Percentiles rank a stretch among this genome's conserved stretches.
Evolutionary conservation across 2,797 vertebrate species (phyloP).

Genomic region (Trachops cirrhosus): DNA sequence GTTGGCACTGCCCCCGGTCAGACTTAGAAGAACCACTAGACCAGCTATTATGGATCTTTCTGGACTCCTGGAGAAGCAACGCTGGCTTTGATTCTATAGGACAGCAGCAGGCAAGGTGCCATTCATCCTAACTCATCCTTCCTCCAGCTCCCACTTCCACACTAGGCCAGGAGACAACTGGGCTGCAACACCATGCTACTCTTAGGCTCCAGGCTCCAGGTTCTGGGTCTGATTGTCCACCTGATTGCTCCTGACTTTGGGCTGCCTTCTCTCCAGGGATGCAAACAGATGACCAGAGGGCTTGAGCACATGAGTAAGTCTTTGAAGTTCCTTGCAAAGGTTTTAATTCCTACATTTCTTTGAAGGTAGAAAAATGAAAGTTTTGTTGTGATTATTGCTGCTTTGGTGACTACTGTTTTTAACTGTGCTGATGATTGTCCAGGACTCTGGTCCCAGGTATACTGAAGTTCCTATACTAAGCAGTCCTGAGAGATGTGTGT

Average conservation of each 20-base stretch:
- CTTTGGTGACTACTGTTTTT: not conserved
- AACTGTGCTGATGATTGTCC: not conserved
- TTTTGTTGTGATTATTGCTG: not conserved
- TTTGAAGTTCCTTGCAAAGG: not conserved
- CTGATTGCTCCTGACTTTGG: not conserved
- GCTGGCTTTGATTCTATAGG: not conserved
- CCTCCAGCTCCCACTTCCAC: not conserved
- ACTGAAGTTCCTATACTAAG: not conserved
- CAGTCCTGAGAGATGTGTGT: not conserved
- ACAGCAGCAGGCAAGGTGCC: not conserved
- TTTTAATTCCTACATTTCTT: not conserved
- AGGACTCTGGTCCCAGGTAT: not conserved
- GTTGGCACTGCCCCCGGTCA: not conserved
- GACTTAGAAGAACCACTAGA: not conserved
- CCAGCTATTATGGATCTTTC: not conserved
- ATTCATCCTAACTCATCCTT: not conserved
- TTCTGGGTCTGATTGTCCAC: not conserved
- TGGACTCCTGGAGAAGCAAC: not conserved
- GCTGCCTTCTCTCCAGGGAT: not conserved
- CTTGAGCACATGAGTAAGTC: not conserved
- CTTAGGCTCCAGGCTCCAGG: not conserved
- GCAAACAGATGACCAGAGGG: not conserved
- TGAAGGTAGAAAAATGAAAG: not conserved
- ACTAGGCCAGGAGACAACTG: not conserved
- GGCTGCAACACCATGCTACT: not conserved